Percentiles rank a stretch among this genome's conserved stretches.
Conservation (phyloP, 2,113 vertebrate genomes). For the Eptatretus burgeri region DNA sequence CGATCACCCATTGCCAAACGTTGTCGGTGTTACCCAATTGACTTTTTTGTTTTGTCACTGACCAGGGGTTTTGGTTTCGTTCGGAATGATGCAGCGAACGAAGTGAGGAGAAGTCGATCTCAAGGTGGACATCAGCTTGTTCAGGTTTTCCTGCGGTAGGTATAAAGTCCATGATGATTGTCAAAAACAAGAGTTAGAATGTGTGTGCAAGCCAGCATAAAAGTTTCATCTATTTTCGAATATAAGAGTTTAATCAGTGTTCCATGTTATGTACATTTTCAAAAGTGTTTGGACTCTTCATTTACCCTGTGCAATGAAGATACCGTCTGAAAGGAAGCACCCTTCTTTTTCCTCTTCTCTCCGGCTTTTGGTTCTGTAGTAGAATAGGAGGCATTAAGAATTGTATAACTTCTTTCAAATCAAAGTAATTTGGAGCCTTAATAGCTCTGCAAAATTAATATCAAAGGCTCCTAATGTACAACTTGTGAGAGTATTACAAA, state of each 20-base stretch:
- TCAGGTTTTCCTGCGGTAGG: conserved; percentile 39
- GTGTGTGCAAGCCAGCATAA: not conserved
- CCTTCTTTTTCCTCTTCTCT: conserved; percentile 22
- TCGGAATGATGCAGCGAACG: conserved; percentile 68
- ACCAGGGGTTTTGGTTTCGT: conserved; percentile 56
- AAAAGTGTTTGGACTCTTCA: not conserved
- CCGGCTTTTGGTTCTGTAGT: no score
- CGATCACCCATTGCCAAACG: no score
- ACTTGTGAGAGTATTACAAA: no score
- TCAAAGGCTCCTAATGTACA: no score
- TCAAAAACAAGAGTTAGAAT: no score
- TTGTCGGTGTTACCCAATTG: no score
- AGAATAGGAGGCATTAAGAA: no score
- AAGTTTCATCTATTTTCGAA: not conserved
- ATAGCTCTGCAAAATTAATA: no score
- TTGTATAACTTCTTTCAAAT: no score
- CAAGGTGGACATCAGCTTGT: conserved; percentile 60
- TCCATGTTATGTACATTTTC: not conserved
- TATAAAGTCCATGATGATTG: no score
- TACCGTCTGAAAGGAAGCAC: conserved; percentile 38
- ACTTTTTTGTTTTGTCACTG: conserved; percentile 6
- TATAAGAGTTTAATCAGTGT: not conserved
- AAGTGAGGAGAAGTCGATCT: conserved; percentile 54
- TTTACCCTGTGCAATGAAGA: conserved; percentile 37
- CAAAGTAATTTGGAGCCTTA: no score